Evolutionary conservation across 1,140 invertebrate species (phyloP), one percentile per base, ranked within the genome.

Genomic region (Hydropsyche tenuis): DNA sequence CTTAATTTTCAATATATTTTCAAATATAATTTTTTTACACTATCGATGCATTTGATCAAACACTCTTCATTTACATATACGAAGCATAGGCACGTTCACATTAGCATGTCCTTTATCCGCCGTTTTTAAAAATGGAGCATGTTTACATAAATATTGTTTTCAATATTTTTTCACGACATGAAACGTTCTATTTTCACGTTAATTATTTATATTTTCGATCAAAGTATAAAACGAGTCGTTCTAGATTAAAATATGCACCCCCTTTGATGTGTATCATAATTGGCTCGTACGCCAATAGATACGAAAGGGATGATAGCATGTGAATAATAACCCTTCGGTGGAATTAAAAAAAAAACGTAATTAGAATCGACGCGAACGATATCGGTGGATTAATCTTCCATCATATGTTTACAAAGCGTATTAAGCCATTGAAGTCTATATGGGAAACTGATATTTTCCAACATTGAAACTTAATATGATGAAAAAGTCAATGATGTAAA

Each of bases 221-320:
- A 4, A n/a, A 5, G 46, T 5, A 14, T 51, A 51, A 37, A 37
- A 37, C 3, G 9, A 37, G 30, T 37, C 30, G 30, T 9, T 37
- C 9, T 37, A 51, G n/a, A 6, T 46, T 56, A 53, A 76, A 76
- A 73, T 76, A 76, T 76, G 66, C 75, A 76, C 72, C 75, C 74
- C 68, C 60, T 70, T 70, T 70, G 51, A 70, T 20, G 25, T 18
- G 51, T 65, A 69, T 76, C 73, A 25, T 76, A 76, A 76, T 76
- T 76, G 75, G 71, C 56, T 76, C 60, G 51, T 62, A 42, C 53
- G n/a, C 14, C 56, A 25, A 72, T 72, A 72, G 60, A 72, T 68
- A 68, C 16, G 6, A 20, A 18, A 25, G 66, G 66, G 46, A 48
- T 69, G 66, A 69, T 69, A 69, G n/a, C 63, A 45, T 30, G 45